Evolutionary conservation across 2,797 vertebrate genomes (phyloP), one percentile per base, ranked within the genome.

Genomic region (Dermochelys coriacea): DNA sequence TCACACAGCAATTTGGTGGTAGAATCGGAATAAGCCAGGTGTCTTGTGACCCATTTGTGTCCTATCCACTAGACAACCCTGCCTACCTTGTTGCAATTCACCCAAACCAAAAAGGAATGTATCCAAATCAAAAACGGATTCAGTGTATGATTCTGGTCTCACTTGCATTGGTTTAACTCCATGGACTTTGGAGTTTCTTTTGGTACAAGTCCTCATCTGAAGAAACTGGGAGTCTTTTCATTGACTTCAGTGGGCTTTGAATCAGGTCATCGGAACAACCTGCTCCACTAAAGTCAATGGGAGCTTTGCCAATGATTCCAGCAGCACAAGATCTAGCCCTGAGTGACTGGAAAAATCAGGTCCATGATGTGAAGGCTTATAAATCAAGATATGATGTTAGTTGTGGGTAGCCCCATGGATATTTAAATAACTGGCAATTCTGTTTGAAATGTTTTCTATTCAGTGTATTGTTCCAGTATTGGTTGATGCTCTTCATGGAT

Each of bases 21-120:
- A 34, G 86, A 82, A 27, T 41, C 21, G 31, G 23, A n/a, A 4
- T 29, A 1, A 86, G 5, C 5, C 16, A 23, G 12, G 34, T n/a
- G 51, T 25, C 34, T 31, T 21, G 15, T 1, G 15, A 55, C 15
- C 31, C 15, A 7, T 61, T 18, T 61, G 59, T 7, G 59, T 61
- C 7, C 59, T 78, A 78, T 29, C 21, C 25, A 3, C 23, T 41
- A 57, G 21, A 6, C 34, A 27, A 3, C 83, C 64, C 15, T 61
- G 1, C 25, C n/a, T 3, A 34, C 15, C 61, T 86, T 18, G 50
- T 59, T 47, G 16, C 12, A 88, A 31, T 61, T 61, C 31, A 34
- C 27, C 31, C 8, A 49, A 64, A 37, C 37, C 0, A 0, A 11
- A 25, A 47, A 18, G 1, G 1, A 5, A 49, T 12, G 21, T 8